Conservation (phyloP, 1,140 invertebrate species). For the Ladona fulva region DNA sequence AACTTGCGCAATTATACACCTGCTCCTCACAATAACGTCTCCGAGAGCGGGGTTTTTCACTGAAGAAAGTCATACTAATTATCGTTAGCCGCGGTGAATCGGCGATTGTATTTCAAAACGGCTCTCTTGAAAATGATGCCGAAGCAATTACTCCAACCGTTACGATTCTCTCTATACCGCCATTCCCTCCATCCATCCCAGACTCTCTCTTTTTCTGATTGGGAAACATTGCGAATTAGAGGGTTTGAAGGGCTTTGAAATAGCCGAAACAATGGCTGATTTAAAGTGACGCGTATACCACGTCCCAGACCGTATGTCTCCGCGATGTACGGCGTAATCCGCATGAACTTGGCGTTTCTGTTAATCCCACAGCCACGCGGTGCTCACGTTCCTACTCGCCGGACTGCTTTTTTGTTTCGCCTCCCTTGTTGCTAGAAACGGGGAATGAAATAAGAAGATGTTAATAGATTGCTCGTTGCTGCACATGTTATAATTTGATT, state of each 20-base stretch:
- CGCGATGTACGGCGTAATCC: too few species aligned
- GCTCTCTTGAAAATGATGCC: conserved; percentile 8
- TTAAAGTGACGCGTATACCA: background rate
- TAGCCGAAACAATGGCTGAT: background rate
- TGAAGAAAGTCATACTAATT: conserved; percentile 10
- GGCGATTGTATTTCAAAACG: background rate
- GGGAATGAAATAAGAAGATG: too few species aligned
- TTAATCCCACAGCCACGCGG: too few species aligned
- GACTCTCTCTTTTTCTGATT: background rate
- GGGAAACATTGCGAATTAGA: background rate
- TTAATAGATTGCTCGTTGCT: too few species aligned
- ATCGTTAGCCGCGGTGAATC: background rate
- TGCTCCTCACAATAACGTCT: background rate
- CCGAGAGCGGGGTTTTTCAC: background rate
- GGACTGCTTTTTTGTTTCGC: too few species aligned
- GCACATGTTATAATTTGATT: too few species aligned
- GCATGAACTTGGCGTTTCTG: too few species aligned
- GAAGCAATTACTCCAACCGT: background rate
- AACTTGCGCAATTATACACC: background rate
- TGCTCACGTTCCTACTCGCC: too few species aligned
- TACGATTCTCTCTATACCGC: background rate
- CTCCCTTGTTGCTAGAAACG: too few species aligned
- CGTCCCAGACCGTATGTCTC: too few species aligned
- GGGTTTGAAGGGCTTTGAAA: background rate
- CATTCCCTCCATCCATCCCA: background rate